Evolutionary conservation across 2,888 invertebrate genomes (phyloP), one percentile per base, ranked within the genome.

Genomic region (Tinea pellionella): DNA sequence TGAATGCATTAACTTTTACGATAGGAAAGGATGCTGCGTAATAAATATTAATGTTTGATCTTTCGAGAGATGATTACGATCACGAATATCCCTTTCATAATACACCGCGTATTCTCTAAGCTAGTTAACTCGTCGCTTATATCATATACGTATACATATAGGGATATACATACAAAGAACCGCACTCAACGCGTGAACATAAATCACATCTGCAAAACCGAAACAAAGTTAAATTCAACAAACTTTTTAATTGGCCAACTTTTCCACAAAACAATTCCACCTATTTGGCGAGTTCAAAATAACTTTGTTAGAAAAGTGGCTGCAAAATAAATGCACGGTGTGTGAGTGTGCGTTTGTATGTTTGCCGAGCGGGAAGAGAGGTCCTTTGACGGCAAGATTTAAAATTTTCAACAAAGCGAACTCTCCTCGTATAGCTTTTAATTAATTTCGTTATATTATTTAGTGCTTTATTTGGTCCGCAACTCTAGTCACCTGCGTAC

Each of bases 191-290:
- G 53, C 53, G 53, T 53, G 15, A 47, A 47, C 47, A 47, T 47
- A 53, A 53, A 53, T 53, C 53, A 53, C 24, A 53, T 53, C 9
- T 24, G 9, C 37, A 47, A 47, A 47, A 47, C 47, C 53, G 53
- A 18, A 53, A 53, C 53, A 53, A 53, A 53, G 53, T 53, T 53
- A 53, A 47, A 47, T 47, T 47, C 47, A 15, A 16, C 47, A 8
- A 53, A 53, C 53, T 53, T 53, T 53, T 53, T 53, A 53, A 53
- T 53, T 53, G 53, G 53, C 53, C 53, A 53, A 53, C 53, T 53
- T 53, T 53, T 53, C 19, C 53, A 47, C 24, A 18, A 19, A 53
- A 53, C 53, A 53, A 53, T 53, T 53, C 53, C 24, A 53, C 11
- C 53, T 24, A 19, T 53, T 53, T 24, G 24, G 47, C 13, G 53